Conservation (phyloP, 2,888 invertebrate genomes). For the Sceliomorpha sp. region DNA sequence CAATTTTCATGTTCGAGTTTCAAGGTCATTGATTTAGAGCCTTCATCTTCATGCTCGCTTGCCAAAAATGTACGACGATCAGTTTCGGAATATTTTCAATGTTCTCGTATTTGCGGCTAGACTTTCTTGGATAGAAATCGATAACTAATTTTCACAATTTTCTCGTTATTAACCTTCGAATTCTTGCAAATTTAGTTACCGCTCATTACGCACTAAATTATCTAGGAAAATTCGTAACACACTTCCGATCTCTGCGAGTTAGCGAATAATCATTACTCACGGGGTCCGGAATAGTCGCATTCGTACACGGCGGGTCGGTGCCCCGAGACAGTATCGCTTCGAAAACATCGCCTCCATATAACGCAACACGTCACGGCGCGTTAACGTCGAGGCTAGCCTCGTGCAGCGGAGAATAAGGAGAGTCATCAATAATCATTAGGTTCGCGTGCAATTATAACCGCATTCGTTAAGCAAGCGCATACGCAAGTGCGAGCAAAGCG, state of each 20-base stretch:
- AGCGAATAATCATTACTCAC: slow-evolving; percentile 22
- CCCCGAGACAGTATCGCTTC: slow-evolving; percentile 68
- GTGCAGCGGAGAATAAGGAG: slow-evolving; percentile 61
- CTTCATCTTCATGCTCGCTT: no score
- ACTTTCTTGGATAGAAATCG: slow-evolving; percentile 8
- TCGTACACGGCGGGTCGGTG: slow-evolving; percentile 66
- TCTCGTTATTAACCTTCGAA: no score
- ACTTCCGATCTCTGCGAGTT: slow-evolving; percentile 17
- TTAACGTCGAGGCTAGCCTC: slow-evolving; percentile 53
- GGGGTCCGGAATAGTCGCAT: slow-evolving; percentile 29
- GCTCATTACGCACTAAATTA: neutral
- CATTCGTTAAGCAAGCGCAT: slow-evolving; percentile 66
- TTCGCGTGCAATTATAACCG: slow-evolving; percentile 74
- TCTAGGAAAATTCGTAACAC: slow-evolving; percentile 14
- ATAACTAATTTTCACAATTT: neutral
- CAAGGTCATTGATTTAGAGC: no score
- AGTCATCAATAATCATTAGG: slow-evolving; percentile 77
- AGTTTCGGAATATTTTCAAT: neutral
- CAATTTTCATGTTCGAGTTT: no score
- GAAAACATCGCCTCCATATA: slow-evolving; percentile 67
- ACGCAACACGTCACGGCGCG: slow-evolving; percentile 58
- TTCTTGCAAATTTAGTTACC: no score
- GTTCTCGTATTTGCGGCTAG: slow-evolving; percentile 4
- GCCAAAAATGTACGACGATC: no score
- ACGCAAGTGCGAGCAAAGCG: slow-evolving; percentile 42